Base-by-base conservation (phyloP, 2,888 invertebrate genomes). In the Zaprionus lineosus region DNA sequence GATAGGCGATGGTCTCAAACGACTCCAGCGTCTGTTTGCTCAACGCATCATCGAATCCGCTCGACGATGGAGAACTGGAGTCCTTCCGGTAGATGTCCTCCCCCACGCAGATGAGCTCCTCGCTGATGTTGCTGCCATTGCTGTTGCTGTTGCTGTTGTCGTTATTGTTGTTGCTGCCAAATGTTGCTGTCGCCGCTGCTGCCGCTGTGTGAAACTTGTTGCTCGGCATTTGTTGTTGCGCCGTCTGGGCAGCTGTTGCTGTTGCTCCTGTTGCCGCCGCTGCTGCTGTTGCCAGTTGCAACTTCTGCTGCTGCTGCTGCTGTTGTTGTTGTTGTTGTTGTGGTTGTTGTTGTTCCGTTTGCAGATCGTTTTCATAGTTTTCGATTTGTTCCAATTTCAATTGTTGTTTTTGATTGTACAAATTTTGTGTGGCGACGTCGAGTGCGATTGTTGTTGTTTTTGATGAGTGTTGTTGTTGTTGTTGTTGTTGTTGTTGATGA, bases 1-100 rank as follows among this genome's bases (percentile, higher is more conserved):
- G 86, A 71, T 86, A 89, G 37, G 87, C 88, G 50, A 90, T 89
- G 5, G 89, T 89, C 69, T 90, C 90, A 36, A 89, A 89, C 34
- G 89, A 86, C 64, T 89, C 89, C 31, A 82, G 55, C 7, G 87
- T 83, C 39, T 87, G 88, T 37, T 89, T 89, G 72, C 87, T 88
- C 62, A 87, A 57, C 52, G 81, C 71, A 64, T 89, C 90, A 60
- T 88, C 87, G 44, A 86, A 89, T 4, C 77, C 82, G n/a, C 64
- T 82, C 56, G 87, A 84, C 8, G 88, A 78, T 46, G 81, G 76
- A 2, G 87, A 86, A 26, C 87, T 84, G 12, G 87, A 86, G 47
- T 78, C 84, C 40, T 88, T 88, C 39, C 88, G 83, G 63, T 87
- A 88, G 1, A 89, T 59, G n/a, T 77, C 86, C 53, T 89, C 88